A percentile compares a stretch with the other conserved stretches of the same genome.
phyloP scores from a whole-genome alignment of 2,888 invertebrate genomes.

The Heliothis peltigera region DNA sequence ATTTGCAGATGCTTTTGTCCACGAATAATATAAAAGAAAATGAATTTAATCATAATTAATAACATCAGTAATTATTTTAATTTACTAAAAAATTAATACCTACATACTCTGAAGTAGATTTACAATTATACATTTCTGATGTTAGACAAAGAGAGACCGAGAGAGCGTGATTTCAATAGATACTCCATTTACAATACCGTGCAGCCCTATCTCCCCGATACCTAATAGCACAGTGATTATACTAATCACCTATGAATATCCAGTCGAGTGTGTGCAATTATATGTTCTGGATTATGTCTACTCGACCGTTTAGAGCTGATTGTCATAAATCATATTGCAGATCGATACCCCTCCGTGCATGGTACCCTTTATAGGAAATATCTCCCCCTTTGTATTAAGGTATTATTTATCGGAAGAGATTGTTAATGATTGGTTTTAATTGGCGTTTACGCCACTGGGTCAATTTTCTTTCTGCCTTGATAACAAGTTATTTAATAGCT shows the following conservation, averaged over 20 bases:
- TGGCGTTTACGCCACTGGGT: too few species aligned
- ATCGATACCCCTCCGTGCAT: conserved; percentile 37
- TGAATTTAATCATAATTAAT: too few species aligned
- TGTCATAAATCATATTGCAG: conserved; percentile 67
- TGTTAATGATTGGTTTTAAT: neutral
- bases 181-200: neutral
- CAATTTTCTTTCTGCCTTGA: too few species aligned
- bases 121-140: too few species aligned
- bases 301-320: conserved; percentile 68
- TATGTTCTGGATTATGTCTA: conserved; percentile 66
- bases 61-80: too few species aligned
- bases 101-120: too few species aligned
- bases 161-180: conserved; percentile 5
- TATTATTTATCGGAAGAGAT: conserved; percentile 6
- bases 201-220: conserved; percentile 51
- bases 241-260: conserved; percentile 75
- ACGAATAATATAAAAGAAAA: too few species aligned
- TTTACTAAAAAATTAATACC: too few species aligned
- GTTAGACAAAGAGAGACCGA: neutral
- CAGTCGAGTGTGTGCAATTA: conserved; percentile 73
- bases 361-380: conserved; percentile 11
- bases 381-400: neutral
- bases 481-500: too few species aligned
- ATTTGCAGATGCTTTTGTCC: too few species aligned
- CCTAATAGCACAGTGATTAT: conserved; percentile 64